Conservation (phyloP, 2,888 invertebrate genomes). For the Eulithis prunata region DNA sequence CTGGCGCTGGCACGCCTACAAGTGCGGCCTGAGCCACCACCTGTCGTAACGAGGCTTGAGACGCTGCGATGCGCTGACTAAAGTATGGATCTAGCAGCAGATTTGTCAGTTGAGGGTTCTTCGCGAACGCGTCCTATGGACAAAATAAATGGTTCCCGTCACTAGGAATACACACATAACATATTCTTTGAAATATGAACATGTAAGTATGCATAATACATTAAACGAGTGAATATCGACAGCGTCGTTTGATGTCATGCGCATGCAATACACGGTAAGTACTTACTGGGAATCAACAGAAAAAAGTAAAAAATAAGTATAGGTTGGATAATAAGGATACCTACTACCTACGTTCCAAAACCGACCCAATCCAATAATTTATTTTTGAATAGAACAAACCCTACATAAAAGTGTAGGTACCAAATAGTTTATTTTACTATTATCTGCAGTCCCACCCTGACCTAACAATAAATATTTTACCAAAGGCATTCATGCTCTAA, state of each 20-base stretch:
- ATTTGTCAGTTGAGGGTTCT: slow-evolving; percentile 93
- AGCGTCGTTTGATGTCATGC: not conserved
- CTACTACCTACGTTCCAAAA: not conserved
- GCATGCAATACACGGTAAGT: too few species aligned
- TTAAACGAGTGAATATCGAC: not conserved
- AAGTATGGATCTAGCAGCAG: slow-evolving; percentile 97
- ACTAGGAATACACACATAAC: too few species aligned
- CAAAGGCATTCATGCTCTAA: slow-evolving; percentile 10
- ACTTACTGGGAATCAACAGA: not conserved
- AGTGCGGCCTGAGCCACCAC: slow-evolving; percentile 89
- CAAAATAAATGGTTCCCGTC: not conserved
- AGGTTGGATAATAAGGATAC: too few species aligned
- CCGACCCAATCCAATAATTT: slow-evolving; percentile 1
- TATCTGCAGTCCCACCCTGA: slow-evolving; percentile 13
- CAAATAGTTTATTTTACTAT: slow-evolving; percentile 10
- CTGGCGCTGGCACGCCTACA: slow-evolving; percentile 96
- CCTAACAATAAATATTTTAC: slow-evolving; percentile 5
- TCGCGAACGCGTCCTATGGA: slow-evolving; percentile 92
- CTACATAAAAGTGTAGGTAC: slow-evolving; percentile 17
- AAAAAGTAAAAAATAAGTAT: not conserved
- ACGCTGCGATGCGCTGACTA: slow-evolving; percentile 90
- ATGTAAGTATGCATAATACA: not conserved
- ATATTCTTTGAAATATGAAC: not conserved
- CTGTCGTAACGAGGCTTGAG: slow-evolving; percentile 93
- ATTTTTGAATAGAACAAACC: slow-evolving; percentile 8